Evolutionary conservation across 2,797 vertebrate genomes (phyloP), one percentile per base, ranked within the genome.

Genomic region (Merluccius polli): DNA sequence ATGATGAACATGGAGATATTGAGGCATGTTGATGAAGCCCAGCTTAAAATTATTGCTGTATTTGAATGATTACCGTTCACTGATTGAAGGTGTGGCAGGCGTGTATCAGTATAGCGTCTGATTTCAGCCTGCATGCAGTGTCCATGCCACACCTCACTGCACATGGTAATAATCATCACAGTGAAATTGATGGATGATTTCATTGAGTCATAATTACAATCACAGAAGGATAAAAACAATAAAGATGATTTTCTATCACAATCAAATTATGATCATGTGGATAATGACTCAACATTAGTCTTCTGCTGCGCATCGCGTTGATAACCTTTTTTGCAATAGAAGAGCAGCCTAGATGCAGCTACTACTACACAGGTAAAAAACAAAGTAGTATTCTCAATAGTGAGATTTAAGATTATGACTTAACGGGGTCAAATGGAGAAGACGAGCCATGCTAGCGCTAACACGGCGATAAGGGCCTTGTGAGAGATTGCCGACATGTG

Each of bases 1-100:
- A 77, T 68, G 77, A 59, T 77, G 73, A 72, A 59, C n/a, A 21
- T 59, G 52, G 52, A 44, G 41, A 44, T 15, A 15, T 8, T 59
- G 21, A 59, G 21, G 15, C 21, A 59, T 35, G 33, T 3, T 35
- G 33, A 35, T 35, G 33, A 35, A 35, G 33, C 33, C 52, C 12
- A 48, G 21, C 18, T 48, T 18, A 6, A 48, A 48, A 15, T 18
- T 5, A 59, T n/a, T 1, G 9, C 52, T 24, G 7, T 59, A 59
- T 21, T 59, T 59, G 52, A 59, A 59, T 32, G 52, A n/a, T 33
- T 10, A 35, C 2, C 24, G 29, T 68, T 13, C 65, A 12, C 27
- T 16, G 12, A 29, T 18, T 59, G 8, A n/a, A 59, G 52, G 21
- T 24, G 21, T 24, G 21, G 21, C 24, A 1, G 52, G 21, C 44